Percentiles rank a stretch among this genome's conserved stretches.
These are phyloP conservation scores for Spodoptera frugiperda DNA, from an alignment of 1,140 invertebrate genomes.

Conservation along the genomic window DNA sequence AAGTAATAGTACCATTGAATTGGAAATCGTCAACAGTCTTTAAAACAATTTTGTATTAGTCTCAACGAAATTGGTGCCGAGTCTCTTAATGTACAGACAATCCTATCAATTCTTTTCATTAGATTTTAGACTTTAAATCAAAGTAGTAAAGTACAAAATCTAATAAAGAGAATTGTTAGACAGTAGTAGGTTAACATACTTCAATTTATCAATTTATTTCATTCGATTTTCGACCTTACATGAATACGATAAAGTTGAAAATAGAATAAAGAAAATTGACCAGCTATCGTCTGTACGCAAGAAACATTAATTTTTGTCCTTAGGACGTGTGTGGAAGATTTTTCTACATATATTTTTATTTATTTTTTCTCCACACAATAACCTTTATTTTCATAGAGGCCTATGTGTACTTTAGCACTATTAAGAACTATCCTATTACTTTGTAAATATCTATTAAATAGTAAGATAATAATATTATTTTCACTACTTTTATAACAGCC, in stretches of 20 bases:
- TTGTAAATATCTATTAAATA: slow-evolving; percentile 37
- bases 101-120: too few species aligned
- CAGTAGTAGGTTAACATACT: too few species aligned
- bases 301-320: neutral
- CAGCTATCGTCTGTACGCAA: too few species aligned
- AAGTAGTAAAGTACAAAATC: too few species aligned
- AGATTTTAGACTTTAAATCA: too few species aligned
- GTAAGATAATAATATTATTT: slow-evolving; percentile 24
- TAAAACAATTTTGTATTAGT: slow-evolving; percentile 5
- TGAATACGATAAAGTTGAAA: too few species aligned
- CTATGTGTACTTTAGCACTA: slow-evolving; percentile 39
- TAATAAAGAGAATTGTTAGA: too few species aligned
- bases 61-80: neutral
- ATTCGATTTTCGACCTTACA: too few species aligned
- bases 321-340: slow-evolving; percentile 5
- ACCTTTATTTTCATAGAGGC: slow-evolving; percentile 21
- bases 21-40: slow-evolving; percentile 16
- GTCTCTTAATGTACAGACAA: too few species aligned
- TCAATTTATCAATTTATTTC: too few species aligned
- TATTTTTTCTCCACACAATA: slow-evolving; percentile 2
- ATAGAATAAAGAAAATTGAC: too few species aligned
- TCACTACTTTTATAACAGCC: slow-evolving; percentile 59
- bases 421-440: slow-evolving; percentile 33
- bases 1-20: slow-evolving; percentile 20
- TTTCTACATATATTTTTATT: slow-evolving; percentile 5